These are phyloP conservation scores for Rhadina sibilatrix DNA, from an alignment of 2,113 vertebrate genomes.

Conservation along the genomic window DNA sequence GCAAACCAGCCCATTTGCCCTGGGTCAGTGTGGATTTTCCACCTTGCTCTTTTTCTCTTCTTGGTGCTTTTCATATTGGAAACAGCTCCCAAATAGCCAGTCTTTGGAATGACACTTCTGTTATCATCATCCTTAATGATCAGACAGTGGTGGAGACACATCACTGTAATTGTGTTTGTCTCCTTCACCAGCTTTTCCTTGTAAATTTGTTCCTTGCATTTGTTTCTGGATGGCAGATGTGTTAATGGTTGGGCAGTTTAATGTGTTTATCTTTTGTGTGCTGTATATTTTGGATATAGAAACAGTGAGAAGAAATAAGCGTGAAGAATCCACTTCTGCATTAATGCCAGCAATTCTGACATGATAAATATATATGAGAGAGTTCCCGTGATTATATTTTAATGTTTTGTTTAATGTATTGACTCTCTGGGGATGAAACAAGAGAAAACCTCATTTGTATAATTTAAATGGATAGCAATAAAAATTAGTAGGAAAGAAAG, in stretches of 20 bases:
- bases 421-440: neutral
- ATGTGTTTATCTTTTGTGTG: slow-evolving; percentile 30
- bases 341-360: slow-evolving; percentile 47
- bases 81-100: neutral
- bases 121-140: neutral
- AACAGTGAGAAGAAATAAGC: neutral
- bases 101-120: neutral
- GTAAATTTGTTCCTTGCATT: slow-evolving; percentile 27
- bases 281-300: neutral
- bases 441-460: slow-evolving; percentile 38
- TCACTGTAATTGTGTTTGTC: slow-evolving; percentile 39
- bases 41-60: neutral
- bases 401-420: slow-evolving; percentile 22
- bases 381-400: neutral
- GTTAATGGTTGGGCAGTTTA: slow-evolving; percentile 2
- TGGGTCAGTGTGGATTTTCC: neutral
- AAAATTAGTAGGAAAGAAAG: slow-evolving; percentile 3
- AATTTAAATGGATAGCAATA: slow-evolving; percentile 28
- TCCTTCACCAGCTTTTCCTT: slow-evolving; percentile 29
- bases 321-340: slow-evolving; percentile 2
- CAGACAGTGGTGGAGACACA: neutral
- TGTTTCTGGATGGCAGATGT: slow-evolving; percentile 21
- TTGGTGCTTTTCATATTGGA: neutral
- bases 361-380: slow-evolving; percentile 62
- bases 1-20: neutral